phyloP scores from a whole-genome alignment of 2,888 invertebrate genomes.

The Sarcophaga subvicina region DNA sequence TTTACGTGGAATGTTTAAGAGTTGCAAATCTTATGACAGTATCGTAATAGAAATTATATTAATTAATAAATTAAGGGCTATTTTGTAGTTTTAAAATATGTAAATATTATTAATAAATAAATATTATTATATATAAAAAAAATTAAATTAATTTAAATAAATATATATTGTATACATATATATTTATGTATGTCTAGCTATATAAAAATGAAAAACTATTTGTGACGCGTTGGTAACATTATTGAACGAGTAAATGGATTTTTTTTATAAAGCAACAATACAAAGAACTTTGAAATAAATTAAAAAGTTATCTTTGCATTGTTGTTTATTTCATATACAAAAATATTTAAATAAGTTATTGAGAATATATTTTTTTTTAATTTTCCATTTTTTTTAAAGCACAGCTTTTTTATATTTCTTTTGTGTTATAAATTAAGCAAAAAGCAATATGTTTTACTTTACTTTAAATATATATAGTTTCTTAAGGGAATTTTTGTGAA shows the following conservation, averaged over 20 bases:
- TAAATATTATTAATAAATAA: conserved; percentile 52
- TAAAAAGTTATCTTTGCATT: neutral
- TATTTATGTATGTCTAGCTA: neutral
- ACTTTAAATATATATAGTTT: conserved; percentile 25
- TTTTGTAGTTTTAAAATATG: conserved; percentile 58
- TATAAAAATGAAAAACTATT: conserved; percentile 55
- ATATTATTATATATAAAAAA: conserved; percentile 58
- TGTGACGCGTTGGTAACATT: conserved; percentile 53
- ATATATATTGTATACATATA: conserved; percentile 18
- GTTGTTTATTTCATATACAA: neutral
- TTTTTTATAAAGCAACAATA: neutral
- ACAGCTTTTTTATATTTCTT: conserved; percentile 43
- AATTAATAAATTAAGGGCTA: conserved; percentile 64
- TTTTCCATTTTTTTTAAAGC: conserved; percentile 30
- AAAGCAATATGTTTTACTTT: conserved; percentile 51
- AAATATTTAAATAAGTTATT: conserved; percentile 19
- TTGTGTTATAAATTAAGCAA: conserved; percentile 32
- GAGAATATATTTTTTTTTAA: conserved; percentile 7
- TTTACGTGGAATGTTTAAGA: conserved; percentile 68
- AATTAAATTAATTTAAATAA: conserved; percentile 42
- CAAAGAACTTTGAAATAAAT: neutral
- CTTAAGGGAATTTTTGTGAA: conserved; percentile 56
- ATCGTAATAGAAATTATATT: conserved; percentile 7
- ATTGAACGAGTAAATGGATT: conserved; percentile 2
- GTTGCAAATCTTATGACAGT: conserved; percentile 72